These are phyloP conservation scores for Cephalopholis sonnerati DNA, from an alignment of 2,113 vertebrate species.

Conservation along the genomic window DNA sequence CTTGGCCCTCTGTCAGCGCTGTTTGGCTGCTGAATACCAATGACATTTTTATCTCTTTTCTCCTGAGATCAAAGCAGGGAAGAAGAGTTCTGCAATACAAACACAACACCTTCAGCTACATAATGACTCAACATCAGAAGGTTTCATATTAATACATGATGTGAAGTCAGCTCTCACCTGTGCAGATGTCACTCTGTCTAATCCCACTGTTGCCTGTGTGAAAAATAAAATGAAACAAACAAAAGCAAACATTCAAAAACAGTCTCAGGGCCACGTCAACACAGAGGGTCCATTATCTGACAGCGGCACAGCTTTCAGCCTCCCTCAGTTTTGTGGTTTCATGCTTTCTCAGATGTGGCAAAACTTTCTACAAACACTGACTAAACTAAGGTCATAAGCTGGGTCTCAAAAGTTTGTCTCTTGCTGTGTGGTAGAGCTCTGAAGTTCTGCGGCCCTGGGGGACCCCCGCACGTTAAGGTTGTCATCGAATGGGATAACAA, in stretches of 20 bases:
- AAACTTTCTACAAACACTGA: background rate
- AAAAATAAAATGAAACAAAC: background rate
- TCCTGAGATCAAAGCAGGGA: constrained; percentile 38
- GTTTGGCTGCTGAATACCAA: constrained; percentile 27
- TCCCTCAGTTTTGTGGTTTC: background rate
- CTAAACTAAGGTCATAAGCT: background rate
- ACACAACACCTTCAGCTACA: background rate
- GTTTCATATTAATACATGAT: background rate
- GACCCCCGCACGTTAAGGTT: constrained; percentile 89
- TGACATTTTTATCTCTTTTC: constrained; percentile 1
- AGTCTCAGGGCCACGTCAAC: background rate
- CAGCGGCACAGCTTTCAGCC: background rate
- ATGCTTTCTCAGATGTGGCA: background rate
- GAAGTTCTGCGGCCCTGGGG: constrained; percentile 86
- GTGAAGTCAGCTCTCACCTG: background rate
- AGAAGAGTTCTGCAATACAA: background rate
- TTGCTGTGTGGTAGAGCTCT: constrained; percentile 84
- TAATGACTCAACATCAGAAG: background rate
- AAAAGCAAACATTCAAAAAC: background rate
- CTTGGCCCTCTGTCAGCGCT: background rate
- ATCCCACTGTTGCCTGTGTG: background rate
- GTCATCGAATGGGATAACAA: constrained; percentile 90
- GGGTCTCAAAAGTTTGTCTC: background rate
- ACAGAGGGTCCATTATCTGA: background rate
- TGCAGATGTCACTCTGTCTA: background rate